Base-by-base conservation (phyloP, 2,888 invertebrate genomes). In the Torymus aiolomorphi region DNA sequence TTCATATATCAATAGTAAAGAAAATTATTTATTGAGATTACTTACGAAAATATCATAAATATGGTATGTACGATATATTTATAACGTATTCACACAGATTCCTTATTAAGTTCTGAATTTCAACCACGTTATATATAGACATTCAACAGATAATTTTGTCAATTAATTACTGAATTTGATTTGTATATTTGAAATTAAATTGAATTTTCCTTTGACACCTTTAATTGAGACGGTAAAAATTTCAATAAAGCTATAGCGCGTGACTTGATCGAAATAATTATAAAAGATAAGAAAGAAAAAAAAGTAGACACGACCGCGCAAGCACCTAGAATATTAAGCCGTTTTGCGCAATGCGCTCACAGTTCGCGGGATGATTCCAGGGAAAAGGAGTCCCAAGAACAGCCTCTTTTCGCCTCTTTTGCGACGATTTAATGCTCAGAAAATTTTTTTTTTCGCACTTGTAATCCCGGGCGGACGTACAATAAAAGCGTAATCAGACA, bases 221-320 rank as follows among this genome's bases (percentile, higher is more conserved):
- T 8, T 8, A 8, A 42, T 5, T n/a, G n/a, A n/a, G n/a, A 42
- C 42, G 42, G 8, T 13, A 18, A 20, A 51, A 66, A 52, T 42
- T 70, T 76, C 70, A 70, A 76, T 76, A 76, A 76, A 76, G 70
- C 70, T 66, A 61, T 31, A 5, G 4, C 69, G 24, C n/a, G 10
- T 42, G 16, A n/a, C 42, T 14, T 2, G 66, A 71, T 77, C 57
- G 65, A 77, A 71, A 65, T 77, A 77, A 77, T 77, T 71, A n/a
- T n/a, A 77, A 77, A 77, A 71, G 57, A 24, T 12, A 14, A n/a
- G 24, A 66, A 49, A 16, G 61, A 31, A 49, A 63, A 54, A 65
- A 20, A 56, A 57, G 18, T 16, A 11, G 2, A 24, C 24, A 20
- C 20, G 67, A 18, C 12, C 20, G 65, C 20, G 10, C 57, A n/a